phyloP scores from a whole-genome alignment of 2,113 vertebrate species.

The Myodes glareolus region DNA sequence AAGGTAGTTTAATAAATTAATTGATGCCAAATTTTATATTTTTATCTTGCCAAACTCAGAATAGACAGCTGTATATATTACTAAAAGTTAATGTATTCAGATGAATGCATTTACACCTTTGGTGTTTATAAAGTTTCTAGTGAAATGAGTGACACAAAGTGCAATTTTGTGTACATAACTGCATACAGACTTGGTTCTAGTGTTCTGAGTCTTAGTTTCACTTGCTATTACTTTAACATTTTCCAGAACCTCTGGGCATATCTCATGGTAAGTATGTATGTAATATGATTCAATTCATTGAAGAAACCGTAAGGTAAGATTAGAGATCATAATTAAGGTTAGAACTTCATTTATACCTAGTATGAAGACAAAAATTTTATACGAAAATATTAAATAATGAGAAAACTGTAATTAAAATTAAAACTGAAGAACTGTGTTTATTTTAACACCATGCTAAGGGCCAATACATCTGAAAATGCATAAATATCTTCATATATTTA shows the following conservation, averaged over 20 bases:
- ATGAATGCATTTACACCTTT: conserved; percentile 59
- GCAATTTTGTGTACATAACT: not conserved
- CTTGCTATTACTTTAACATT: not conserved
- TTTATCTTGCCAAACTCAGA: conserved; percentile 62
- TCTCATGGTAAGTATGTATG: not conserved
- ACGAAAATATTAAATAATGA: not conserved
- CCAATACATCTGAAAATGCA: not conserved
- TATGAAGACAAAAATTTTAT: not conserved
- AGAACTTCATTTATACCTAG: not conserved
- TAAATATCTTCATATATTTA: not conserved
- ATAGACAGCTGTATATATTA: conserved; percentile 67
- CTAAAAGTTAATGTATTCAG: conserved; percentile 73
- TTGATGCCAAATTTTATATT: conserved; percentile 63
- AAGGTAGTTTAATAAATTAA: conserved; percentile 69
- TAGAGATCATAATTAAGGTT: not conserved
- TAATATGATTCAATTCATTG: not conserved
- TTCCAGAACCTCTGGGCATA: not conserved
- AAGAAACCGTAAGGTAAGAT: not conserved
- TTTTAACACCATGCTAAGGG: not conserved
- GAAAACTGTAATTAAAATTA: conserved; percentile 40
- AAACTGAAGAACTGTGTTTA: not conserved
- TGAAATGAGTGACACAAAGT: conserved; percentile 36
- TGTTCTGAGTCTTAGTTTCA: not conserved
- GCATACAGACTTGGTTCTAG: not conserved
- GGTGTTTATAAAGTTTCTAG: conserved; percentile 54